These are phyloP conservation scores for Prionace glauca DNA, from an alignment of 2,797 vertebrate species.

Conservation along the genomic window DNA sequence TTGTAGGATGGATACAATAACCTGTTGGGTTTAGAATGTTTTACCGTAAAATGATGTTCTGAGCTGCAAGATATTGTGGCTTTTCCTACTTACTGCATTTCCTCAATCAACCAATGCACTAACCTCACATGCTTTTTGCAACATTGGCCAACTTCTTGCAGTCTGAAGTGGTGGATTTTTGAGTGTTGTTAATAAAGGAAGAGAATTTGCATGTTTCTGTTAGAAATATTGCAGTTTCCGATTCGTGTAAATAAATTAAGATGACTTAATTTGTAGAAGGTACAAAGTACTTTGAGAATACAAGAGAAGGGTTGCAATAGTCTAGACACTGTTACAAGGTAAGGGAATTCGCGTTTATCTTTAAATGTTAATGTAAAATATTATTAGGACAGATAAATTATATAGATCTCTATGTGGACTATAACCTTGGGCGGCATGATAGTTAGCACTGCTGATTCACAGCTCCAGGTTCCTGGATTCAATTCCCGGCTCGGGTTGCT, in stretches of 20 bases:
- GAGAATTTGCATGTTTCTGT: neutral
- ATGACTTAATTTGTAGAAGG: neutral
- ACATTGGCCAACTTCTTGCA: neutral
- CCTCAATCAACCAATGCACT: neutral
- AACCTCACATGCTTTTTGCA: neutral
- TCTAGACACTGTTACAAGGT: neutral
- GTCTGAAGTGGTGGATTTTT: neutral
- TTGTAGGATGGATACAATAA: neutral
- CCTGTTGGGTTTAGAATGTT: neutral
- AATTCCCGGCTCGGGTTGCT: no score
- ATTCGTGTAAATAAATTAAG: neutral
- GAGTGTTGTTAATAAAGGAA: neutral
- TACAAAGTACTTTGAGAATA: neutral
- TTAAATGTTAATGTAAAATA: neutral
- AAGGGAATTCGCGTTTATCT: neutral
- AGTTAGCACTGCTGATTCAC: no score
- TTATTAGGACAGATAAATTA: neutral
- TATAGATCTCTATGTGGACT: neutral
- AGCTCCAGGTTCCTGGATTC: no score
- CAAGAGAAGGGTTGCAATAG: neutral
- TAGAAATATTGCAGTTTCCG: neutral
- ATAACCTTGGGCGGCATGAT: neutral
- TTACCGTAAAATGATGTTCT: neutral
- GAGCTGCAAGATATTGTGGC: neutral
- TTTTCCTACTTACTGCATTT: neutral